Evolutionary conservation across 2,797 vertebrate species (phyloP).

Genomic region (Chelidonichthys spinosus): DNA sequence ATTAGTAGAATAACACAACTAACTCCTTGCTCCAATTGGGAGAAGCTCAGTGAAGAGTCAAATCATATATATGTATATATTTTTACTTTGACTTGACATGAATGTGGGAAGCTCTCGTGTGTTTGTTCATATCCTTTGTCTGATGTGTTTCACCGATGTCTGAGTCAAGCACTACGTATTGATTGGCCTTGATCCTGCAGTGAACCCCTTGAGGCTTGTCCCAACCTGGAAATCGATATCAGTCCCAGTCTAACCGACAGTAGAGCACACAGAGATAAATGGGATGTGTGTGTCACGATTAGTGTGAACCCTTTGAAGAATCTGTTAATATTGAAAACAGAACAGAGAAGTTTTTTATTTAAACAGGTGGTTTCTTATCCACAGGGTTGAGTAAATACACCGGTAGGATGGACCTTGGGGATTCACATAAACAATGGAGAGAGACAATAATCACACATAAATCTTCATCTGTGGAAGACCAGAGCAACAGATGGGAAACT

Average conservation of each 20-base stretch:
- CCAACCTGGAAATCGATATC: constrained; percentile 48
- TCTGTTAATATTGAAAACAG: constrained; percentile 25
- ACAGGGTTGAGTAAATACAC: constrained; percentile 35
- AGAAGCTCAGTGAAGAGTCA: not conserved
- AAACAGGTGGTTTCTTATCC: constrained; percentile 57
- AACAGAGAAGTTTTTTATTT: constrained; percentile 32
- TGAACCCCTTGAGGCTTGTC: constrained; percentile 37
- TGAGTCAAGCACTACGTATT: constrained; percentile 34
- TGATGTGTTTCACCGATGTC: constrained; percentile 25
- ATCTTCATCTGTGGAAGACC: constrained; percentile 29
- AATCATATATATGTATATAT: not conserved
- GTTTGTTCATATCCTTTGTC: constrained; percentile 5
- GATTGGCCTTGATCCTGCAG: constrained; percentile 58
- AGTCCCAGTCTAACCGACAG: constrained; percentile 6
- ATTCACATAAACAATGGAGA: constrained; percentile 38
- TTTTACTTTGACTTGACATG: not conserved
- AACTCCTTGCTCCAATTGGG: not conserved
- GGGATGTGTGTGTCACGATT: constrained; percentile 38
- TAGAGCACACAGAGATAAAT: constrained; percentile 42
- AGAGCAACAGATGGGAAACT: constrained; percentile 47
- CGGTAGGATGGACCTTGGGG: constrained; percentile 2
- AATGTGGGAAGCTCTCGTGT: constrained; percentile 1
- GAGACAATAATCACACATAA: constrained; percentile 39
- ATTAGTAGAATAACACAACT: not conserved
- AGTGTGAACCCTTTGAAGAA: constrained; percentile 42